Evolutionary conservation across 2,113 vertebrate genomes (phyloP), one percentile per base, ranked within the genome.

Genomic region (Phaethornis superciliosus): DNA sequence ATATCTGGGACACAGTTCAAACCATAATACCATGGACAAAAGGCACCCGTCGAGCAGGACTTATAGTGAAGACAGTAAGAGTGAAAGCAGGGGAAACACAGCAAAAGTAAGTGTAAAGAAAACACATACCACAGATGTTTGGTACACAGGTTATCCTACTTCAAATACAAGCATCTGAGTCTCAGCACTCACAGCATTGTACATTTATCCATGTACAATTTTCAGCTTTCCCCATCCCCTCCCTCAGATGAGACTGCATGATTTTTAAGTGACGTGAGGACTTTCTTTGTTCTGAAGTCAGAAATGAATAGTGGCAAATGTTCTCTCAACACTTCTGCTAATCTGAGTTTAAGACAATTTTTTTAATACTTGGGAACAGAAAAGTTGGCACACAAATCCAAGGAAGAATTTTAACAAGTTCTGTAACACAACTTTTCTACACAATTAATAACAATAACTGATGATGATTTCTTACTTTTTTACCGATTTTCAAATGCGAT

Each of bases 31-130:
- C 98, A 0, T 99, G 99, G 99, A 96, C 96, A 24, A 85, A 92
- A 33, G 88, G 33, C 20, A 62, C 65, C 8, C 95, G 8, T 26
- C 95, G 96, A 33, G 96, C 98, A 23, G 97, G 96, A 88, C 97
- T 99, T 30, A 91, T 94, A 32, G 95, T 99, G 46, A 98, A 98
- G 91, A 97, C 88, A 75, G 97, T 99, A 94, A 96, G 95, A 75
- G 94, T 98, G 92, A 99, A 99, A 96, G 98, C 98, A n/a, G 99
- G 99, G 28, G 99, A 99, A 89, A 99, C 98, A 2, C 99, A 99
- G 94, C 92, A 98, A 68, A 99, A 98, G 99, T 99, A 98, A 96
- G 97, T 96, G 51, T 6, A 26, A 59, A 5, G 10, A 49, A 77
- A 65, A 12, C 10, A 52, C 9, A 28, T 37, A 60, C 16, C 54